Evolutionary conservation across 2,888 invertebrate genomes (phyloP), one percentile per base, ranked within the genome.

Genomic region (Caenorhabditis drosophilae): DNA sequence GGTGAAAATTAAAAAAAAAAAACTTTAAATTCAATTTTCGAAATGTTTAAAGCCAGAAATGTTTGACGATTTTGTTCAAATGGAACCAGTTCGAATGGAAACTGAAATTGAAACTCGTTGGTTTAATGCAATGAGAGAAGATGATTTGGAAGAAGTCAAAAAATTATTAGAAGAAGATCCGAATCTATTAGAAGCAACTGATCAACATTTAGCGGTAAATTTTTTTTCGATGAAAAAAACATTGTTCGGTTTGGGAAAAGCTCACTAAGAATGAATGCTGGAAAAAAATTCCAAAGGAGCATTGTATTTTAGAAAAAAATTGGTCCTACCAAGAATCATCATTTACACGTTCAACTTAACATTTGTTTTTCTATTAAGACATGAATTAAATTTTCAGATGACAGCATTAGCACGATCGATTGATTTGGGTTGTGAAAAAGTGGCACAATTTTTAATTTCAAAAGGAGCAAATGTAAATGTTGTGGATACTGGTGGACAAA

Each of bases 401-500:
- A 73, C 67, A 0, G 76, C 76, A 1, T 55, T 74, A 9, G 54
- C 67, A 11, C 67, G 72, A 70, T 68, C 74, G 4, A 44, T 55
- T 2, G 76, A 76, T 54, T 38, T 61, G 4, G 74, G 74, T 6
- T 58, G 55, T 11, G 57, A 63, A 15, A 18, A 42, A 11, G 60
- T 58, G 1, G 64, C 64, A 11, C 23, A 35, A 31, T 62, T 55
- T 25, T 53, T 75, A 9, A 57, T 69, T 16, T 48, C 50, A 2
- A 35, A 51, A 20, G 64, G 69, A 16, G 73, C 75, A n/a, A 67
- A 73, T 51, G 64, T 79, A 23, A 66, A 77, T 47, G 56, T 67
- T 2, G 36, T 36, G 12, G 78, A 80, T 50, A 25, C 42, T 38
- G 75, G 75, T n/a, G 73, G 78, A 2, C 73, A 75, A 44, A 77